Percentiles rank a stretch among this genome's conserved stretches.
Evolutionary conservation across 2,113 vertebrate species (phyloP).

Genomic region (Carassius carassius): DNA sequence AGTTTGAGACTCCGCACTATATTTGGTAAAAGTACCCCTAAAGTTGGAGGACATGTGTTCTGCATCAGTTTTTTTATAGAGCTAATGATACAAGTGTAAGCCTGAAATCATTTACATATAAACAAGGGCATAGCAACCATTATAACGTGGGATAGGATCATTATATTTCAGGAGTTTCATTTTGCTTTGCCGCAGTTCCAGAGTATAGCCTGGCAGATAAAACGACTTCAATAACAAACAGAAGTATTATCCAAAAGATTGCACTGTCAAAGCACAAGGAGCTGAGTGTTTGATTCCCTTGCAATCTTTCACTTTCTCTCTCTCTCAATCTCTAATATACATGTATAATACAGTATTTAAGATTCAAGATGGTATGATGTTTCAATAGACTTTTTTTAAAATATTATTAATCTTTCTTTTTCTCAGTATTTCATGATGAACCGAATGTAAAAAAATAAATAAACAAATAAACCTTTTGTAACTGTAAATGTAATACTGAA

Average conservation of each 20-base stretch:
- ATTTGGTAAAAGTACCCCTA: conserved; percentile 17
- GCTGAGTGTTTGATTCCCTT: background rate
- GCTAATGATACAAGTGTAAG: background rate
- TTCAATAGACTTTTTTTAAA: no score
- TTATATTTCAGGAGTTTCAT: background rate
- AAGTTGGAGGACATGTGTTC: background rate
- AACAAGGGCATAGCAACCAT: background rate
- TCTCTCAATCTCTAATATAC: no score
- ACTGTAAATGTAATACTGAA: background rate
- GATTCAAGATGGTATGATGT: background rate
- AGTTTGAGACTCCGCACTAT: background rate
- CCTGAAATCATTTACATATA: background rate
- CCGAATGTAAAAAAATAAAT: background rate
- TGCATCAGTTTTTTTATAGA: background rate
- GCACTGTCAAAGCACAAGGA: background rate
- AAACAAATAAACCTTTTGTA: background rate
- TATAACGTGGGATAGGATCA: background rate
- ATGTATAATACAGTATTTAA: no score
- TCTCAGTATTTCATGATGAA: background rate
- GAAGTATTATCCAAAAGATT: background rate
- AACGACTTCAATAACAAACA: background rate
- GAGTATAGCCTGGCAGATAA: background rate
- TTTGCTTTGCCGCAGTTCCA: background rate
- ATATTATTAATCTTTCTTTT: background rate
- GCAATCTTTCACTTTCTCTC: no score